phyloP scores from a whole-genome alignment of 2,888 invertebrate genomes.

The Cephus pygmeus region DNA sequence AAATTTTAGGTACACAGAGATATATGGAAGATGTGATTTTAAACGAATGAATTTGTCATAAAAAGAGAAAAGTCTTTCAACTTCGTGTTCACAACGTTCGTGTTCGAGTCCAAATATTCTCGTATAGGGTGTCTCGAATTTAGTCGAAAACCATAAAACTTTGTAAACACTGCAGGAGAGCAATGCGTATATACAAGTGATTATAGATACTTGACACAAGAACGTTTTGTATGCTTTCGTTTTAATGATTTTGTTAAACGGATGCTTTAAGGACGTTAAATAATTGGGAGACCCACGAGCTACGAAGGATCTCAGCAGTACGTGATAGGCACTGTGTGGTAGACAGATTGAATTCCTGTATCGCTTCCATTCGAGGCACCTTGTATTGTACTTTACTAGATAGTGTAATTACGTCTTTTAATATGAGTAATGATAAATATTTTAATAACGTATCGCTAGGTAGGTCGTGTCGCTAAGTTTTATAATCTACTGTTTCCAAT shows the following conservation, averaged over 20 bases:
- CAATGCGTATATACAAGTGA: slow-evolving; percentile 13
- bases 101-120: slow-evolving; percentile 14
- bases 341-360: not conserved
- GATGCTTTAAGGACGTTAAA: not conserved
- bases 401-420: slow-evolving; percentile 19
- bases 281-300: slow-evolving; percentile 5
- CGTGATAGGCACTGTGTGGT: not conserved
- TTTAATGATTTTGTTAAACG: not conserved
- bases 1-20: not conserved
- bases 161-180: slow-evolving; percentile 16
- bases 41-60: slow-evolving; percentile 9
- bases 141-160: slow-evolving; percentile 24
- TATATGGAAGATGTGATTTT: not conserved
- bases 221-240: not conserved
- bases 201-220: slow-evolving; percentile 8
- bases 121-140: slow-evolving; percentile 26
- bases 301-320: slow-evolving; percentile 27
- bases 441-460: slow-evolving; percentile 27
- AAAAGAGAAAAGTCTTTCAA: not conserved
- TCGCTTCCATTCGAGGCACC: slow-evolving; percentile 33
- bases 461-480: slow-evolving; percentile 16
- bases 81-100: slow-evolving; percentile 9
- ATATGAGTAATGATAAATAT: slow-evolving; percentile 26
- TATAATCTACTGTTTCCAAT: slow-evolving; percentile 14
- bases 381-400: slow-evolving; percentile 30